These are phyloP conservation scores for Hormaphis cornu DNA, from an alignment of 1,140 invertebrate genomes.

Conservation along the genomic window DNA sequence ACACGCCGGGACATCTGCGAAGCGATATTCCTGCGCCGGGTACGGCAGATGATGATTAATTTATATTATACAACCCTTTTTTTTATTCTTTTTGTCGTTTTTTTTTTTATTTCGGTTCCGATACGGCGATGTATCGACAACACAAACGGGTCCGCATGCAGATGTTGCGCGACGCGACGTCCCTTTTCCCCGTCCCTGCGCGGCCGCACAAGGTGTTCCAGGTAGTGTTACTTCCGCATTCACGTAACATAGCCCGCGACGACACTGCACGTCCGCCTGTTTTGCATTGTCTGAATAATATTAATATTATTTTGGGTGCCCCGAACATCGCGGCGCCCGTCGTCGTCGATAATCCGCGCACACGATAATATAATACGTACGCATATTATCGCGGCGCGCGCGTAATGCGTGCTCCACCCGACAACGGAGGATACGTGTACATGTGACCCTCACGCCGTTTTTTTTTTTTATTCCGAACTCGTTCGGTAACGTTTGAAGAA, in stretches of 20 bases:
- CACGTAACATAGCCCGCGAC: background rate
- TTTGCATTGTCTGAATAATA: conserved; percentile 31
- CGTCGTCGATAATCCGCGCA: conserved; percentile 16
- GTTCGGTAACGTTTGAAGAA: conserved; percentile 15
- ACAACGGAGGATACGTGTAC: background rate
- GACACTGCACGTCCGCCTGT: conserved; percentile 30
- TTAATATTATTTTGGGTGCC: background rate
- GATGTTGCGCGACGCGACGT: conserved; percentile 13
- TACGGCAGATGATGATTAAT: conserved; percentile 31
- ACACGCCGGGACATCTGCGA: conserved; percentile 23
- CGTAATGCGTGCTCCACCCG: too few species aligned
- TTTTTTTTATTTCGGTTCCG: background rate
- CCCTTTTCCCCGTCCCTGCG: background rate
- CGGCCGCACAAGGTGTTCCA: conserved; percentile 10
- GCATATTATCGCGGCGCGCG: too few species aligned
- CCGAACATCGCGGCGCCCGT: background rate
- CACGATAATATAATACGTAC: background rate
- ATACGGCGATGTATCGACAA: conserved; percentile 18
- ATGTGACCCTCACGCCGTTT: background rate
- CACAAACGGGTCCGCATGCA: conserved; percentile 23
- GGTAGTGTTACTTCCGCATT: conserved; percentile 26
- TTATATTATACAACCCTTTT: conserved; percentile 17
- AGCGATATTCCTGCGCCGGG: conserved; percentile 4
- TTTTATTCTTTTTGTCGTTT: background rate
- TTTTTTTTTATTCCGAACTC: background rate